Percentiles rank a stretch among this genome's conserved stretches.
phyloP scores from a whole-genome alignment of 2,888 invertebrate genomes.

The Alloplasta piceator region DNA sequence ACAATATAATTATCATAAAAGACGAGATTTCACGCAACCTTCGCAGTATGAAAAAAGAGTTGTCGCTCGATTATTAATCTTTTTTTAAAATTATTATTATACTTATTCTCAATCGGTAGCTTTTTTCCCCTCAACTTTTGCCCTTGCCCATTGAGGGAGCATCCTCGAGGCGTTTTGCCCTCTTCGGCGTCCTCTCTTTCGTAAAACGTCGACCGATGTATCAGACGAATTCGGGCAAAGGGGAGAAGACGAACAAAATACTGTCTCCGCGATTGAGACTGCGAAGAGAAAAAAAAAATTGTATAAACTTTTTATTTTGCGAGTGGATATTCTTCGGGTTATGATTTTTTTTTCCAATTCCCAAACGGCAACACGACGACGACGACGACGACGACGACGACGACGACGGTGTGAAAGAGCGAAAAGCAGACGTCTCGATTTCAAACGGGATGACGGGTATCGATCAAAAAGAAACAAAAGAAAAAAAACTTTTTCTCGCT shows the following conservation, averaged over 20 bases:
- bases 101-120: constrained; percentile 70
- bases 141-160: constrained; percentile 72
- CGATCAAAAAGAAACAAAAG: constrained; percentile 21
- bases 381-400: neutral
- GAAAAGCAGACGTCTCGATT: constrained; percentile 23
- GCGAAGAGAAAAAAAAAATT: constrained; percentile 75
- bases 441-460: constrained; percentile 28
- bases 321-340: too few species aligned
- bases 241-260: neutral
- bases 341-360: constrained; percentile 56
- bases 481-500: constrained; percentile 66
- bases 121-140: constrained; percentile 66
- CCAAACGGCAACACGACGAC: too few species aligned
- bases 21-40: constrained; percentile 80
- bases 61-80: constrained; percentile 63
- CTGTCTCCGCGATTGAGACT: constrained; percentile 66
- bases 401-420: constrained; percentile 22
- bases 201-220: constrained; percentile 71
- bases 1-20: constrained; percentile 81
- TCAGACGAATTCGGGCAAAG: constrained; percentile 70
- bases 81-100: constrained; percentile 72
- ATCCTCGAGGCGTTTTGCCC: constrained; percentile 30
- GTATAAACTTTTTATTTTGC: too few species aligned
- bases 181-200: constrained; percentile 2
- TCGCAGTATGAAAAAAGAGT: constrained; percentile 78